Base-by-base conservation (phyloP, 2,797 vertebrate species). In the Myripristis jacobus region DNA sequence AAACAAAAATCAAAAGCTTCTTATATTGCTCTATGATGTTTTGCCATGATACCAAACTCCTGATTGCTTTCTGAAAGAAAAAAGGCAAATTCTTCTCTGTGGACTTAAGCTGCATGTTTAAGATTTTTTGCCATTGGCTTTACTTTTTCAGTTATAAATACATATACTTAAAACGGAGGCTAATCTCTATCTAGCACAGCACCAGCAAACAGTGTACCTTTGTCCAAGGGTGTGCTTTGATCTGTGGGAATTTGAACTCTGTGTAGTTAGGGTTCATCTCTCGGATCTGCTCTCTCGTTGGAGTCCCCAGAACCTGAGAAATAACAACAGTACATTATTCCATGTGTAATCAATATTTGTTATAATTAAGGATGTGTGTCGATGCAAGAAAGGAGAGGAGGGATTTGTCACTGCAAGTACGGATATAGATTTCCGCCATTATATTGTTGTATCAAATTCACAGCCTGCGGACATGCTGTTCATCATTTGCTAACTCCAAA, bases 251-350 rank as follows among this genome's bases (percentile, higher is more conserved):
- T 89, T 98, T 98, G 90, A 98, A 98, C 92, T 98, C 96, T 80
- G 96, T 98, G 85, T 98, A 98, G 89, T 98, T 98, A 15, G 96
- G 96, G 90, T 98, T 98, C 96, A 98, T 98, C 91, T 98, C 96
- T 79, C 96, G 91, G 80, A 98, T 98, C 91, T 98, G 96, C 92
- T 97, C 96, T 93, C 96, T 94, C 36, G 96, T 98, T 31, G 96
- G 96, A 54, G 96, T 98, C 82, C 96, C 96, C 89, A 98, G 89
- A 90, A 98, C 96, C 96, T 98, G 80, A 31, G 2, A 47, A 24
- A 62, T 7, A 48, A n/a, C 34, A 3, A 11, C 54, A n/a, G n/a
- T 29, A 10, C 12, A 16, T 44, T 22, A 48, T 16, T 13, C 4
- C 15, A 16, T 3, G 1, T 34, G 77, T 44, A 54, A 8, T 73